Base-by-base conservation (phyloP, 2,113 vertebrate genomes). In the Psilopsiagon aymara region DNA sequence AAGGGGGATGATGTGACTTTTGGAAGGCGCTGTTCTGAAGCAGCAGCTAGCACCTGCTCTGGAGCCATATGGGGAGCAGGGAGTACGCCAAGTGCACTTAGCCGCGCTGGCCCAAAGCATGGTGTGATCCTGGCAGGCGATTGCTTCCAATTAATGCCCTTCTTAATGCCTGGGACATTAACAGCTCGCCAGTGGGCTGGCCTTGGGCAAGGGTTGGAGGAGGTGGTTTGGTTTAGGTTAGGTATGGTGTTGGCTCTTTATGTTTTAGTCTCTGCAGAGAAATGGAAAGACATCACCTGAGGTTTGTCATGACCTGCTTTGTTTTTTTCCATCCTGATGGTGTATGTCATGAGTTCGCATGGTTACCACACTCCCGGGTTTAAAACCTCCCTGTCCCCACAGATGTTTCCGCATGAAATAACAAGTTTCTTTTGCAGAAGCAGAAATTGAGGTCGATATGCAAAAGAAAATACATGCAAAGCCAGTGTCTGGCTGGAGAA, bases 371-470 rank as follows among this genome's bases (percentile, higher is more conserved):
- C 88, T 81, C 85, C 85, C 35, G 79, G 41, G 77, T 27, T 43
- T 67, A 74, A 82, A 96, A 37, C 78, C 28, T 74, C 69, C 57
- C 62, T 29, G 67, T 47, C 79, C 73, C 43, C 75, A 63, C 77
- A 90, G 84, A 80, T 95, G 92, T 97, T 97, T 96, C 94, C 94
- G 87, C 74, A 59, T 24, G n/a, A 44, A 82, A 91, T 88, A 86
- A 94, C 69, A 35, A 81, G 86, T 29, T 90, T 62, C 31, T 86
- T 93, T 37, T 95, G 79, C 77, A 70, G 95, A 92, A 93, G 64
- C 89, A 94, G 86, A 95, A 96, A 90, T 11, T 75, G 87, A 91
- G 92, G 91, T 46, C 4, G 3, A 57, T 92, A 92, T 95, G 94
- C 92, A 95, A 87, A 91, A 94, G 88, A 70, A 92, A 87, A 92